Conservation (phyloP, 2,797 vertebrate species). For the Acrossocheilus wenchowensis region DNA sequence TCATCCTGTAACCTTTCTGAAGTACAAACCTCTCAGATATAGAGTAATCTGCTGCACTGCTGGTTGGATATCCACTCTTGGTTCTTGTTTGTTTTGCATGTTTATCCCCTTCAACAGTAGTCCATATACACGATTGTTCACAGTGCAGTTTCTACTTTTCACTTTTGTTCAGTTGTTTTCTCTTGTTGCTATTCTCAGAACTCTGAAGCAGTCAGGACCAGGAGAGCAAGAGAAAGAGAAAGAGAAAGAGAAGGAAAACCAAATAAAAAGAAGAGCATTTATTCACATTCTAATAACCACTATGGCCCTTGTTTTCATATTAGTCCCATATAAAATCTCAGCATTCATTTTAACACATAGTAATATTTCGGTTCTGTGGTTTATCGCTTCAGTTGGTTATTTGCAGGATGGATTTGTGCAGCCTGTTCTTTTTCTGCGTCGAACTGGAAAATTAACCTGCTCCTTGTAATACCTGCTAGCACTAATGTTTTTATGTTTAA, state of each 20-base stretch:
- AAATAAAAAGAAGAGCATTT: background rate
- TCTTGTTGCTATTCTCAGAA: background rate
- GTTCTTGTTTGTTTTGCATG: background rate
- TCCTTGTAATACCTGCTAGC: background rate
- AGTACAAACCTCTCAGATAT: background rate
- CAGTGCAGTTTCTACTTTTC: conserved; percentile 12
- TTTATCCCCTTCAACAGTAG: background rate
- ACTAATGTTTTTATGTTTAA: background rate
- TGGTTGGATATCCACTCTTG: background rate
- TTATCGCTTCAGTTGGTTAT: background rate
- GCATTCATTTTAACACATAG: conserved; percentile 4
- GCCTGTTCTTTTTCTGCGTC: conserved; percentile 1
- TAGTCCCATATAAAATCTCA: conserved; percentile 1
- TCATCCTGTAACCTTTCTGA: conserved; percentile 26
- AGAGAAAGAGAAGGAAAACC: background rate
- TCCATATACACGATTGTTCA: background rate
- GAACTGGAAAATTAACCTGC: conserved; percentile 8
- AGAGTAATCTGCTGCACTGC: background rate
- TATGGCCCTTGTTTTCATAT: background rate
- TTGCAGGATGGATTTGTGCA: conserved; percentile 9
- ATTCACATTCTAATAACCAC: conserved; percentile 19
- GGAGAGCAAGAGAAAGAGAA: background rate
- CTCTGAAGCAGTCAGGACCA: background rate
- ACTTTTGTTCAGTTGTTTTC: background rate
- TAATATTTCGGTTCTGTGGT: background rate